Base-by-base conservation (phyloP, 2,797 vertebrate species). In the Lacerta bilineata region DNA sequence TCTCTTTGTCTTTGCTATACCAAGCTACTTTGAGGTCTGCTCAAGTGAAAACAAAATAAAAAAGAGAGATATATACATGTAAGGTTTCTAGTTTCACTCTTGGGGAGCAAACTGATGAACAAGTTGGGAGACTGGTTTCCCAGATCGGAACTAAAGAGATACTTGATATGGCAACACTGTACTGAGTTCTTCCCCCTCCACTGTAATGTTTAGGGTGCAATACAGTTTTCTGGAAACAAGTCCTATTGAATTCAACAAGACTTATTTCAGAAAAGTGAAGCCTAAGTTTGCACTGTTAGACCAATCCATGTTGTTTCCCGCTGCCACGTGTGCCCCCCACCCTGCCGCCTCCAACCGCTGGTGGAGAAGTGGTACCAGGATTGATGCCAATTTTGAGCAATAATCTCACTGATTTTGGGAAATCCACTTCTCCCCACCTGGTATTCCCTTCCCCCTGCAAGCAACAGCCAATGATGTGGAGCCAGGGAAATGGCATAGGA, bases 1-100 rank as follows among this genome's bases (percentile, higher is more conserved):
- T 98, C 96, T 99, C 98, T 95, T 97, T 98, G 81, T 99, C 98
- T 93, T 97, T 97, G 96, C 97, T 97, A 94, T 98, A 99, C 99
- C 99, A 99, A 93, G 96, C 97, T 86, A 99, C 97, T 93, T 97
- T 98, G 80, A 99, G 97, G 91, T 99, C 99, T 99, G 93, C 75
- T 88, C 61, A 87, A 89, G 39, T 3, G 87, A 87, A 6, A 88
- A 39, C 77, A 91, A 92, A 88, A 55, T 55, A 90, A 39, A 66
- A 89, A 83, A 77, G 79, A 76, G 86, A 79, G 75, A 29, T 1
- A 18, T 1, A 81, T 68, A 39, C 33, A 29, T 39, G 46, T 72
- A 13, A 80, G n/a, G 27, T 69, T 55, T 71, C 79, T 0, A 3
- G 27, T 43, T 69, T 43, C 76, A 33, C 41, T 80, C 50, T 8